These are phyloP conservation scores for Mungos mungo DNA, from an alignment of 2,113 vertebrate species.

Conservation along the genomic window DNA sequence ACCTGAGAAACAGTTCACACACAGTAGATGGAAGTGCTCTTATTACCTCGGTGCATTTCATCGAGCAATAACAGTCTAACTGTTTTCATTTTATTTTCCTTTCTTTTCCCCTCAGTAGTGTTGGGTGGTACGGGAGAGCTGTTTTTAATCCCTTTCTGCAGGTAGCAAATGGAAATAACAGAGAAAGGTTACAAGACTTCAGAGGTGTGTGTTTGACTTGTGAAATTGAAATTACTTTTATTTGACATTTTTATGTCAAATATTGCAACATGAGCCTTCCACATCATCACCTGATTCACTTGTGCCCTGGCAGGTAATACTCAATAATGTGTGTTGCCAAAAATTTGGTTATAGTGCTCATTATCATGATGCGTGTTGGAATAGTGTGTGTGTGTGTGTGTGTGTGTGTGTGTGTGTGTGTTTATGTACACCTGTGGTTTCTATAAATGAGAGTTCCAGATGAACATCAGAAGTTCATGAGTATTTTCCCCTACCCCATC, in stretches of 20 bases:
- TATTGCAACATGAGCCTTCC: not conserved
- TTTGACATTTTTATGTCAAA: conserved; percentile 66
- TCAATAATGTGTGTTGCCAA: not conserved
- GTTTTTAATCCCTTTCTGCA: conserved; percentile 55
- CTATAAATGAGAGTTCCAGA: conserved; percentile 2
- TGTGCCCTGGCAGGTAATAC: not conserved
- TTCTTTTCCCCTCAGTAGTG: conserved; percentile 9
- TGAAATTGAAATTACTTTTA: conserved; percentile 67
- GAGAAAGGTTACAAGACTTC: conserved; percentile 54
- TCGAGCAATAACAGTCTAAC: conserved; percentile 42
- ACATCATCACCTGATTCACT: conserved; percentile 5
- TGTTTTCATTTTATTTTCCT: conserved; percentile 44
- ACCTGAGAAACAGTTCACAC: conserved; percentile 1
- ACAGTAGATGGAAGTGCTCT: not conserved
- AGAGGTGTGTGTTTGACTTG: conserved; percentile 54
- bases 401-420: not conserved
- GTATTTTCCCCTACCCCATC: not conserved
- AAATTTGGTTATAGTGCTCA: not conserved
- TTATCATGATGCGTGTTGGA: not conserved
- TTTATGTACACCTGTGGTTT: not conserved
- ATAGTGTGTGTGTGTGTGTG: not conserved
- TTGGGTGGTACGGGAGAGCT: not conserved
- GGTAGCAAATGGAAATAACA: conserved; percentile 50
- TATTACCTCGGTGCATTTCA: conserved; percentile 12
- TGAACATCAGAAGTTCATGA: not conserved